phyloP scores from a whole-genome alignment of 2,113 vertebrate genomes.

The Elaphurus davidianus region DNA sequence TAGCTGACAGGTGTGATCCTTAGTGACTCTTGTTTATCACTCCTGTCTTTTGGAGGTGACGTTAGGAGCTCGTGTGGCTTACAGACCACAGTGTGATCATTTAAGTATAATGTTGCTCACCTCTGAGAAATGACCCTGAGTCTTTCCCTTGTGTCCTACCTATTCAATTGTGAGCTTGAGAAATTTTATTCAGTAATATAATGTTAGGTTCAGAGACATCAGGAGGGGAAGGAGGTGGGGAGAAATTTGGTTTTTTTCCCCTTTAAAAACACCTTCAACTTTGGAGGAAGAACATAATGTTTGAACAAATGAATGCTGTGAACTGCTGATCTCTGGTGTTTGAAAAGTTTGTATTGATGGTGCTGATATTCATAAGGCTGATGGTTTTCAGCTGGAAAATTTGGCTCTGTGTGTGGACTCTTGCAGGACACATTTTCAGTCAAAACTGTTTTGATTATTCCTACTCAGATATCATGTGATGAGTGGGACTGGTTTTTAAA shows the following conservation, averaged over 20 bases:
- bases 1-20: neutral
- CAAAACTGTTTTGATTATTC: neutral
- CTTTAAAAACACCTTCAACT: neutral
- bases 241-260: neutral
- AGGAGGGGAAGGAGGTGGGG: neutral
- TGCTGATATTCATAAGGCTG: slow-evolving; percentile 17
- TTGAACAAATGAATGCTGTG: neutral
- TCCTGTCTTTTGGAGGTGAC: neutral
- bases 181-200: neutral
- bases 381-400: slow-evolving; percentile 25
- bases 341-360: slow-evolving; percentile 11
- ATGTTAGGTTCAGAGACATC: neutral
- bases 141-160: neutral
- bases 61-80: neutral
- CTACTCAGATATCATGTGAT: neutral
- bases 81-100: neutral
- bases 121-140: neutral
- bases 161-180: neutral
- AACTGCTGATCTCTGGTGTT: neutral
- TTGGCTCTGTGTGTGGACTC: neutral
- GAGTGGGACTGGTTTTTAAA: neutral
- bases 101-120: neutral
- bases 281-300: neutral
- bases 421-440: neutral
- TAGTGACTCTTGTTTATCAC: neutral